Percentiles rank a stretch among this genome's conserved stretches.
These are phyloP conservation scores for Heliconius melpomene DNA, from an alignment of 1,140 invertebrate genomes.

Conservation along the genomic window DNA sequence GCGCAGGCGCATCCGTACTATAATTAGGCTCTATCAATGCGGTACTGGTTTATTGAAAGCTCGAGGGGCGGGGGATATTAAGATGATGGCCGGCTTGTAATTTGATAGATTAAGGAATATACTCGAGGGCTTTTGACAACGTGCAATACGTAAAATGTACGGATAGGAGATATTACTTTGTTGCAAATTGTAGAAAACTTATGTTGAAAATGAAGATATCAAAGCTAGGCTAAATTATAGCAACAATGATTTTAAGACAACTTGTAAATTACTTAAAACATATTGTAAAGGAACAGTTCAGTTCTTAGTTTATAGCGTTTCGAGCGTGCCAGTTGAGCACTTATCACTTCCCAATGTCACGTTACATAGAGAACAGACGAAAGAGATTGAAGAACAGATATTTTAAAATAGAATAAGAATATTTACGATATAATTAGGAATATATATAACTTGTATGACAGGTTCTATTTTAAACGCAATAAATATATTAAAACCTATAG, in stretches of 20 bases:
- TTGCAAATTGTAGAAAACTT: background rate
- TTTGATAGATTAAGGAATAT: conserved; percentile 73
- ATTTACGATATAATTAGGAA: too few species aligned
- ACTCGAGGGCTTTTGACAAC: conserved; percentile 63
- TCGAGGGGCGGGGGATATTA: conserved; percentile 74
- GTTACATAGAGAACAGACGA: too few species aligned
- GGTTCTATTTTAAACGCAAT: background rate
- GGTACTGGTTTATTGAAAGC: conserved; percentile 72
- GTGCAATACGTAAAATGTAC: conserved; percentile 55
- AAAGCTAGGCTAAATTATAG: too few species aligned
- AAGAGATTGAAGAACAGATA: too few species aligned
- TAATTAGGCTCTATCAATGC: conserved; percentile 74
- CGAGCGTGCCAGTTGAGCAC: too few species aligned
- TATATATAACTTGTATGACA: background rate
- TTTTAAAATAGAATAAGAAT: too few species aligned
- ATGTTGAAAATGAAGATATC: background rate
- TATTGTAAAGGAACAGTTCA: too few species aligned
- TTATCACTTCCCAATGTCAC: too few species aligned
- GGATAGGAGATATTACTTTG: conserved; percentile 44
- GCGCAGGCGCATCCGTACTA: conserved; percentile 54
- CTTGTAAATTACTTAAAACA: too few species aligned
- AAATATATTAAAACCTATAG: background rate
- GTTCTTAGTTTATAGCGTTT: too few species aligned
- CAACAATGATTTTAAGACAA: background rate
- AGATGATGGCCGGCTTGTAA: conserved; percentile 74